Evolutionary conservation across 2,113 vertebrate species (phyloP).

Genomic region (Bungarus multicinctus): DNA sequence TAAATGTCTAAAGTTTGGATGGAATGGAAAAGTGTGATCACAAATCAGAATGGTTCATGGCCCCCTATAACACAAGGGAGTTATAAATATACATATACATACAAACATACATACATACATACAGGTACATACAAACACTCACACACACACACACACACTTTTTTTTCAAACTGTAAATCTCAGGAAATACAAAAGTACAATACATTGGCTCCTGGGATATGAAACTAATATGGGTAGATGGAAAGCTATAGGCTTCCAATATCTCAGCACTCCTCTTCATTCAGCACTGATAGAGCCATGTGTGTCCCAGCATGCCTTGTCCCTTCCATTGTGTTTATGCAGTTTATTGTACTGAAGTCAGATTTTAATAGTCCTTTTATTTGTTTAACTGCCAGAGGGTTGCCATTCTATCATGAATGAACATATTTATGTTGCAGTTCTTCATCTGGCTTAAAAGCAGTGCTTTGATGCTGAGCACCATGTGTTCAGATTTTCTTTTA

Average conservation of each 20-base stretch:
- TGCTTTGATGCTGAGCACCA: background rate
- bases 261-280: slow-evolving; percentile 10
- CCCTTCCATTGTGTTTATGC: background rate
- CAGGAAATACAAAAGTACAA: slow-evolving; percentile 23
- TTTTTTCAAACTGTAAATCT: slow-evolving; percentile 3
- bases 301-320: background rate
- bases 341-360: slow-evolving; percentile 4
- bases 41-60: slow-evolving; percentile 20
- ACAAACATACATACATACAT: no score
- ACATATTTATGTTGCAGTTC: background rate
- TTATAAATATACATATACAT: background rate
- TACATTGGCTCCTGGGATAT: slow-evolving; percentile 24
- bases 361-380: slow-evolving; percentile 12
- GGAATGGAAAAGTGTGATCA: background rate
- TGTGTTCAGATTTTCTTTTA: background rate
- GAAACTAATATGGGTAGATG: background rate
- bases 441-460: background rate
- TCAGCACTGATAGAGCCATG: background rate
- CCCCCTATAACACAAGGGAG: slow-evolving; percentile 1
- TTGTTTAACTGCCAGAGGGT: background rate
- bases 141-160: no score
- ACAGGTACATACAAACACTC: no score
- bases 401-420: slow-evolving; percentile 13
- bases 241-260: slow-evolving; percentile 6
- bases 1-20: background rate